phyloP scores from a whole-genome alignment of 2,888 invertebrate species.

The Netelia fuscicornis region DNA sequence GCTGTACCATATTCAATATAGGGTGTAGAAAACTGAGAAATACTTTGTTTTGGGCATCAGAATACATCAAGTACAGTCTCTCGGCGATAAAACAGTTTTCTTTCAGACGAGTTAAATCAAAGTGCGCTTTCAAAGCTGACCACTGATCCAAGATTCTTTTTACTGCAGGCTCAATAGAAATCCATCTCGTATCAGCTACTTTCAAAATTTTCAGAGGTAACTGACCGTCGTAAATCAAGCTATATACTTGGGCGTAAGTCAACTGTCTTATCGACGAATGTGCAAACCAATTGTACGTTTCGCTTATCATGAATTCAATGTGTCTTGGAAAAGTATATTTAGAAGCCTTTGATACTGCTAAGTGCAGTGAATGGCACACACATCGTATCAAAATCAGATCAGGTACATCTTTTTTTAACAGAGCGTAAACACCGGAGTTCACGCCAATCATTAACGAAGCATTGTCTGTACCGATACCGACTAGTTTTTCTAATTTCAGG shows the following conservation, averaged over 20 bases:
- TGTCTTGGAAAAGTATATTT: conserved; percentile 72
- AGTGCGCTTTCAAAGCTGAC: conserved; percentile 76
- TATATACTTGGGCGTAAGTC: conserved; percentile 63
- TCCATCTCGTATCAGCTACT: conserved; percentile 72
- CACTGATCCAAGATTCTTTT: conserved; percentile 75
- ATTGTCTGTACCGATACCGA: conserved; percentile 81
- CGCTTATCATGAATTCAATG: conserved; percentile 76
- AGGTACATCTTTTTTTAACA: conserved; percentile 75
- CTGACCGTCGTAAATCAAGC: conserved; percentile 69
- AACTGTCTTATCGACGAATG: conserved; percentile 61
- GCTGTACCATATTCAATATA: conserved; percentile 61
- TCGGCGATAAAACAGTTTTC: conserved; percentile 77
- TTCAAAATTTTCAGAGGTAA: conserved; percentile 72
- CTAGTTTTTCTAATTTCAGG: conserved; percentile 72
- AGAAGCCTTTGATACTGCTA: conserved; percentile 76
- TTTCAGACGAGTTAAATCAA: conserved; percentile 37
- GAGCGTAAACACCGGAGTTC: conserved; percentile 78
- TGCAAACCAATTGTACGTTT: conserved; percentile 64
- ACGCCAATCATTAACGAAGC: conserved; percentile 79
- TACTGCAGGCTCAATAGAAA: conserved; percentile 75
- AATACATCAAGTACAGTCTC: conserved; percentile 73
- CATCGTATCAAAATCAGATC: conserved; percentile 76
- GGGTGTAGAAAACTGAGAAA: conserved; percentile 71
- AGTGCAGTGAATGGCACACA: conserved; percentile 80
- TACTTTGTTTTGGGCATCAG: conserved; percentile 72